These are phyloP conservation scores for Napeogenes inachia DNA, from an alignment of 2,888 invertebrate species.

Conservation along the genomic window DNA sequence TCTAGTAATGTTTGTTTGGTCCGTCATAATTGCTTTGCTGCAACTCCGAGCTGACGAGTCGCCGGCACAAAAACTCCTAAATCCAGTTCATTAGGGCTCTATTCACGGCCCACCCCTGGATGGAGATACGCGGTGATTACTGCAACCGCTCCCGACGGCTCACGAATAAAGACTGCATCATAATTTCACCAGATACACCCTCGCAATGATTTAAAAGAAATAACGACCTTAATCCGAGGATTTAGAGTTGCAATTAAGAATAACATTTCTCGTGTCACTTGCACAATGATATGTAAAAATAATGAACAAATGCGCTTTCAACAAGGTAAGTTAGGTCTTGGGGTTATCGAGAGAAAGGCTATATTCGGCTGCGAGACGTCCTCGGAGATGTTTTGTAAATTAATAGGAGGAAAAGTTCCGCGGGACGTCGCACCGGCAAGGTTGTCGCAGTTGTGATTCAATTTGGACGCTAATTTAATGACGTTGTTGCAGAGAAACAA, in stretches of 20 bases:
- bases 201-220: constrained; percentile 47
- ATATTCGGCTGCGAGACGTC: constrained; percentile 44
- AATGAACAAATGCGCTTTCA: constrained; percentile 67
- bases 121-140: constrained; percentile 78
- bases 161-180: constrained; percentile 78
- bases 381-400: constrained; percentile 73
- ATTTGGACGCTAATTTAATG: constrained; percentile 78
- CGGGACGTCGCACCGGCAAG: constrained; percentile 71
- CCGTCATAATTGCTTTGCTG: constrained; percentile 73
- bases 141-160: constrained; percentile 78
- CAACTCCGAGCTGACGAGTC: constrained; percentile 72
- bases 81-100: constrained; percentile 78
- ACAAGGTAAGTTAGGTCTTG: constrained; percentile 56
- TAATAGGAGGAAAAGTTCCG: constrained; percentile 77
- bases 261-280: constrained; percentile 58
- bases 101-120: constrained; percentile 76
- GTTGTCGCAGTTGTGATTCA: constrained; percentile 77
- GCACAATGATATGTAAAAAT: constrained; percentile 78
- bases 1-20: constrained; percentile 66
- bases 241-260: constrained; percentile 56
- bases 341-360: constrained; percentile 40
- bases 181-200: constrained; percentile 77
- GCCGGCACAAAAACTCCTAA: constrained; percentile 76
- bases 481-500: constrained; percentile 72
- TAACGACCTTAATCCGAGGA: constrained; percentile 50